Conservation (phyloP, 37 sponge, comb jelly and placozoan genomes). For the Aphrocallistes beatrix region DNA sequence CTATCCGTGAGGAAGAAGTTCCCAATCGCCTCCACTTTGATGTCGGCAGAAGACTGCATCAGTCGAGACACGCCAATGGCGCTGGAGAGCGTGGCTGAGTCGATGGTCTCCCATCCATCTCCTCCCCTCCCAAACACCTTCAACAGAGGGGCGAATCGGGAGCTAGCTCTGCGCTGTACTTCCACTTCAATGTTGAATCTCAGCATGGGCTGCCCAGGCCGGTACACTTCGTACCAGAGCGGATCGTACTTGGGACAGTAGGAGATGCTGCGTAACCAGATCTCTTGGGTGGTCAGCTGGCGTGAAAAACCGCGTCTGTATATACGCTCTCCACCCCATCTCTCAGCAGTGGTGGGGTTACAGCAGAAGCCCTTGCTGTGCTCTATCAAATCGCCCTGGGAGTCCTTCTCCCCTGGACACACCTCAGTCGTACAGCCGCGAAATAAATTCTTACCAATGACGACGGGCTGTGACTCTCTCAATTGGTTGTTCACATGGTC, state of each 20-base stretch:
- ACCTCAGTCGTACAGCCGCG: neutral
- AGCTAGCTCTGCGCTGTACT: neutral
- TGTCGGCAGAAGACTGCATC: neutral
- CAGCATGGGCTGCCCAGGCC: neutral
- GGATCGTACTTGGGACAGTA: neutral
- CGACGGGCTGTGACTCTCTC: neutral
- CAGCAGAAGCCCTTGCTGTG: conserved; percentile 18
- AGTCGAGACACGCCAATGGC: neutral
- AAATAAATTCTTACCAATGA: neutral
- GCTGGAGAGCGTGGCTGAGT: neutral
- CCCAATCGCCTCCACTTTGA: neutral
- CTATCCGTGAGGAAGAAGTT: neutral
- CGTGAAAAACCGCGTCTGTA: neutral
- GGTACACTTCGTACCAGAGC: neutral
- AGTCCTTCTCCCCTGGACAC: neutral
- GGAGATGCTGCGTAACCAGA: neutral
- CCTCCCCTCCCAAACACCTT: neutral
- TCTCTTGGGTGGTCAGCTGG: neutral
- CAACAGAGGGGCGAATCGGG: no score
- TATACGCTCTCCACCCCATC: neutral
- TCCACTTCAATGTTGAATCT: neutral
- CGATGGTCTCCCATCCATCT: neutral
- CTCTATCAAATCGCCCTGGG: neutral
- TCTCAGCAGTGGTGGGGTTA: neutral
- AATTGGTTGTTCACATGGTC: neutral